phyloP scores from a whole-genome alignment of 2,113 vertebrate species.

The Podarcis raffonei region DNA sequence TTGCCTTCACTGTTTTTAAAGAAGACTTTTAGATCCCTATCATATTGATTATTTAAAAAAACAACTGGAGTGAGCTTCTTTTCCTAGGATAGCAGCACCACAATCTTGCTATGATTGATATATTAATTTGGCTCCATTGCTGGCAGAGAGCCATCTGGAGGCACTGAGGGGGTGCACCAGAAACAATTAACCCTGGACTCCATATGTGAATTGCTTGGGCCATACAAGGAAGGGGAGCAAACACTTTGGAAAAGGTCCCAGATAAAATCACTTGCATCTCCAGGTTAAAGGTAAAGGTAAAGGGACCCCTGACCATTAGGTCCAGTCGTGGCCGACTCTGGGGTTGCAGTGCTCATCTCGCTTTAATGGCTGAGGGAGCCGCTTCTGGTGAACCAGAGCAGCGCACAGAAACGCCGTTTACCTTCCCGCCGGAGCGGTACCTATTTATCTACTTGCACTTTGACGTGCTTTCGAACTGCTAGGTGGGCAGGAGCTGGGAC shows the following conservation, averaged over 20 bases:
- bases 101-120: neutral
- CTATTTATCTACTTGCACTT: too few species aligned
- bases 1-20: constrained; percentile 42
- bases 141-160: neutral
- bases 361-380: too few species aligned
- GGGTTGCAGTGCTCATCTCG: too few species aligned
- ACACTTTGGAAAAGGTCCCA: neutral
- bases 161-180: too few species aligned
- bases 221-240: neutral
- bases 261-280: neutral
- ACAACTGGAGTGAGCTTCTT: neutral
- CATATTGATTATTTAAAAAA: constrained; percentile 42
- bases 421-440: too few species aligned
- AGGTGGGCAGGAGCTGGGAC: too few species aligned
- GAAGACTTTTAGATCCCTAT: constrained; percentile 49
- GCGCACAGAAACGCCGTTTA: too few species aligned
- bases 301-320: too few species aligned
- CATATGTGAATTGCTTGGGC: neutral
- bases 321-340: too few species aligned
- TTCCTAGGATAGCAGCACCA: neutral
- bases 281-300: too few species aligned
- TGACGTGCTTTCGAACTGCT: too few species aligned
- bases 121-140: neutral
- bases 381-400: too few species aligned
- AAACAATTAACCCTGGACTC: neutral